Evolutionary conservation across 2,113 vertebrate genomes (phyloP).

Genomic region (Seriola aureovittata): DNA sequence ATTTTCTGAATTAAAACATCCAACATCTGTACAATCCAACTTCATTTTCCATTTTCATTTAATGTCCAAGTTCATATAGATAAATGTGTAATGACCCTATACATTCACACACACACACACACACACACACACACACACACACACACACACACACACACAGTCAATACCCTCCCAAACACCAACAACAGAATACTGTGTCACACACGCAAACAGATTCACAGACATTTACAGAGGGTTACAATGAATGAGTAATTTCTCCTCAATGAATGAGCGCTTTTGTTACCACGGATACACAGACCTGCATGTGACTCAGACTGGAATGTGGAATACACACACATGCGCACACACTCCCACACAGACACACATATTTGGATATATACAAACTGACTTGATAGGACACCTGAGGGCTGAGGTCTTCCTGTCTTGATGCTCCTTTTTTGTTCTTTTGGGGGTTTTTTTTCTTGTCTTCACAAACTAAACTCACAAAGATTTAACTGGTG

Average conservation of each 20-base stretch:
- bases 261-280: conserved; percentile 70
- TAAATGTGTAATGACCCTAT: not conserved
- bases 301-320: conserved; percentile 69
- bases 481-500: too few relatives aligned
- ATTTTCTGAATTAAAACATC: too few relatives aligned
- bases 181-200: not conserved
- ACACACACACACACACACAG: not conserved
- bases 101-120: not conserved
- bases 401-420: not conserved
- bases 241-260: conserved; percentile 47
- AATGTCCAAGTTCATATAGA: not conserved
- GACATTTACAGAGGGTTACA: conserved; percentile 6
- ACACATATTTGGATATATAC: conserved; percentile 5
- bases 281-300: conserved; percentile 37
- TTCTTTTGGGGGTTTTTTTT: not conserved
- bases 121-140: too few relatives aligned
- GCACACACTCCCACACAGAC: not conserved
- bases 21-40: too few relatives aligned
- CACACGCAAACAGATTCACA: conserved; percentile 8
- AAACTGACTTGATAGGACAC: conserved; percentile 12
- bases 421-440: not conserved
- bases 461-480: too few relatives aligned
- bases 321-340: conserved; percentile 20
- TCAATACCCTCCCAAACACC: not conserved
- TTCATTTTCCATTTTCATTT: too few relatives aligned